A percentile compares a stretch with the other conserved stretches of the same genome.
These are phyloP conservation scores for Nycteola revayana DNA, from an alignment of 2,888 invertebrate genomes.

Conservation along the genomic window DNA sequence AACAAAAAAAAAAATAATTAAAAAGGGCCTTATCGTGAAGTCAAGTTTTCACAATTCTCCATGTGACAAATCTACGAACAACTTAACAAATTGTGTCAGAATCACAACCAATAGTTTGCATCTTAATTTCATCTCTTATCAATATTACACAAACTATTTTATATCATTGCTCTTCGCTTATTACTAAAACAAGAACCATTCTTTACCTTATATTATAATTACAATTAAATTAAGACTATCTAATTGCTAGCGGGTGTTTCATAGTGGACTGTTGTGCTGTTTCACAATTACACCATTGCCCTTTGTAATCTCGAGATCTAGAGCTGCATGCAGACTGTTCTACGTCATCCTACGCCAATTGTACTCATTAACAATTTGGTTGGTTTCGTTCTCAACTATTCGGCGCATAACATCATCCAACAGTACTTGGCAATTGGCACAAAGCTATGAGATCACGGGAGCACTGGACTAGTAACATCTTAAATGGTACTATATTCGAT, in stretches of 20 bases:
- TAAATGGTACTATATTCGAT: too few relatives aligned
- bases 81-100: slow-evolving; percentile 81
- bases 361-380: slow-evolving; percentile 18
- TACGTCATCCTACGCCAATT: slow-evolving; percentile 11
- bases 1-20: slow-evolving; percentile 58
- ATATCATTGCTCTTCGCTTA: slow-evolving; percentile 81
- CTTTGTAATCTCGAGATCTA: slow-evolving; percentile 52
- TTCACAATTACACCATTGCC: slow-evolving; percentile 51
- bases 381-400: slow-evolving; percentile 24
- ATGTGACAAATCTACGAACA: slow-evolving; percentile 72
- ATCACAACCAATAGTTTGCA: slow-evolving; percentile 82
- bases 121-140: slow-evolving; percentile 78
- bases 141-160: slow-evolving; percentile 81
- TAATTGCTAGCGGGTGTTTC: slow-evolving; percentile 77
- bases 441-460: slow-evolving; percentile 34
- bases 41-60: slow-evolving; percentile 63
- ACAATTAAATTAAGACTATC: slow-evolving; percentile 79
- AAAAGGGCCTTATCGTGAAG: slow-evolving; percentile 68
- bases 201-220: slow-evolving; percentile 78
- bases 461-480: slow-evolving; percentile 21
- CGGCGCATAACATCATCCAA: slow-evolving; percentile 25
- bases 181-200: slow-evolving; percentile 79
- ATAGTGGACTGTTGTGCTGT: slow-evolving; percentile 70
- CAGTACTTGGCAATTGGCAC: slow-evolving; percentile 31
- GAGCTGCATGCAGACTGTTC: slow-evolving; percentile 41